Evolutionary conservation across 1,140 invertebrate genomes (phyloP).

Genomic region (Drosophila setifemur): DNA sequence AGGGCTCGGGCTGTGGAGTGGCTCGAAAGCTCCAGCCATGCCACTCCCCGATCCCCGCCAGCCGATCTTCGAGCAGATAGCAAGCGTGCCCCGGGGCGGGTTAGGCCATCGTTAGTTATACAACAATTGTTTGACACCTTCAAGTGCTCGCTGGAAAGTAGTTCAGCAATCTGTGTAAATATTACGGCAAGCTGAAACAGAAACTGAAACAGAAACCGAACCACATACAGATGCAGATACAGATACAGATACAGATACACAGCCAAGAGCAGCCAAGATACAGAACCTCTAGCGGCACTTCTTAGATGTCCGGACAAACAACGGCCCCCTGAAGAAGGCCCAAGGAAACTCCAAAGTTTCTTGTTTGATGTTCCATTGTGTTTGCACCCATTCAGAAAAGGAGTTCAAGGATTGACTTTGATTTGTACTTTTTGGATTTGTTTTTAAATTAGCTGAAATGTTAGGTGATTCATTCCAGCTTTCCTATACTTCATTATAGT

Average conservation of each 20-base stretch:
- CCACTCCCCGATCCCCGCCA: background rate
- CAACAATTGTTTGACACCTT: slow-evolving; percentile 67
- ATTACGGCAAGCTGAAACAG: slow-evolving; percentile 34
- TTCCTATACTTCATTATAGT: no score
- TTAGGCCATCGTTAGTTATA: slow-evolving; percentile 48
- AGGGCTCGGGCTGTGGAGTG: slow-evolving; percentile 49
- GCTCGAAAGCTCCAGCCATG: slow-evolving; percentile 10
- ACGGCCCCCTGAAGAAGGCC: slow-evolving; percentile 23
- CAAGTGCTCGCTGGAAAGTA: slow-evolving; percentile 66
- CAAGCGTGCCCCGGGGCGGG: slow-evolving; percentile 17
- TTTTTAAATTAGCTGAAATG: no score
- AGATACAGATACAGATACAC: slow-evolving; percentile 5
- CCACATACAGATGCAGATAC: background rate
- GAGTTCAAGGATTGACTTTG: background rate
- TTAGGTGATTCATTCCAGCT: no score
- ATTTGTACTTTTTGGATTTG: no score
- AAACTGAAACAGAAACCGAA: slow-evolving; percentile 13
- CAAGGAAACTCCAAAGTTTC: background rate
- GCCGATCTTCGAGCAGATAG: slow-evolving; percentile 12
- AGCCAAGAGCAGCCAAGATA: background rate
- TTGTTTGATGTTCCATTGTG: background rate
- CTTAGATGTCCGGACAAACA: slow-evolving; percentile 28
- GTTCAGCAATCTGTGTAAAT: slow-evolving; percentile 69
- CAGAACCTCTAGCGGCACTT: slow-evolving; percentile 20
- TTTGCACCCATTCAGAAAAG: background rate